Base-by-base conservation (phyloP, 2,113 vertebrate genomes). In the Trinectes maculatus region DNA sequence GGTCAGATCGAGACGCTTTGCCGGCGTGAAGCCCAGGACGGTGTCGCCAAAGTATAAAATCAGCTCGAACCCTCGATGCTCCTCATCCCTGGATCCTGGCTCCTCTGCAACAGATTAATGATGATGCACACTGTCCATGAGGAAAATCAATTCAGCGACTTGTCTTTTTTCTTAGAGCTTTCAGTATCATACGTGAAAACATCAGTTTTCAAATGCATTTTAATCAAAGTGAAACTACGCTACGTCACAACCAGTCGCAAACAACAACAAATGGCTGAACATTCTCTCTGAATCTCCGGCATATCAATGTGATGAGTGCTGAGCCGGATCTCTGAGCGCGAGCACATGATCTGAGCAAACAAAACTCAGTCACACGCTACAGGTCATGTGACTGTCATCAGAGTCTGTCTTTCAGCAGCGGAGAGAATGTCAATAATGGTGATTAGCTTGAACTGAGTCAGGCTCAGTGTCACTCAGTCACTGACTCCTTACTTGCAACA, bases 391-490 rank as follows among this genome's bases (percentile, higher is more conserved):
- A 74, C 16, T 57, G 37, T 43, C 58, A 24, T 26, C 36, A 22
- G 36, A 39, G 28, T 18, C 18, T 16, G 7, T 53, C 10, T 26
- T 3, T 52, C 25, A 55, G 26, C 39, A 15, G 57, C 6, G 3
- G 56, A 7, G 25, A 19, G 8, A 42, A 66, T 13, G 72, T 82
- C 60, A 79, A 39, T 22, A 74, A 59, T n/a, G 21, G n/a, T 18
- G 8, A 37, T 34, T 46, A 16, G 60, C n/a, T 53, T 3, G 8
- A 40, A 36, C 8, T 49, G 13, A 25, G 47, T 60, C 34, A 21
- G 15, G 22, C 49, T 49, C 22, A 29, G 34, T 10, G 3, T 11
- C 10, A 21, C 49, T 49, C 22, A 29, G 34, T 10, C 3, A 8
- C 10, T 9, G 18, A 37, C 43, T 24, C 42, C 12, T 26, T 48